Percentiles rank a stretch among this genome's conserved stretches.
Evolutionary conservation across 2,113 vertebrate species (phyloP).

Genomic region (Neolamprologus caudopunctatus): DNA sequence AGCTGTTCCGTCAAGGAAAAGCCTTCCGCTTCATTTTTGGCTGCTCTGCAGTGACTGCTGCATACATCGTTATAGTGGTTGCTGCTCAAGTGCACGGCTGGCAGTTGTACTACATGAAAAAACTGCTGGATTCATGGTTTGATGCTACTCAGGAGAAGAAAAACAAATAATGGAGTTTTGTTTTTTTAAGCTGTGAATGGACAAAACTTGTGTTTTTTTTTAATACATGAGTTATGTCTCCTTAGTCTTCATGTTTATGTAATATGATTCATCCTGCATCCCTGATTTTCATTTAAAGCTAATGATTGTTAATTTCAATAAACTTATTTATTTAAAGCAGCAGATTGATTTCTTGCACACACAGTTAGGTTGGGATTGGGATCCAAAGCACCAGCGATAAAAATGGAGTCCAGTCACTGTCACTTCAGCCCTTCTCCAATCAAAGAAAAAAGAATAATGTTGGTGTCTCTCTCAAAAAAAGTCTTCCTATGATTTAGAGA

Average conservation of each 20-base stretch:
- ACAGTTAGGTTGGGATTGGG: not conserved
- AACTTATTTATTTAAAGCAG: not conserved
- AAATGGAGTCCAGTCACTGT: not conserved
- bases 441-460: not conserved
- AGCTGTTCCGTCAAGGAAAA: constrained; percentile 94
- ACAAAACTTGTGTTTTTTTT: not conserved
- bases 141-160: constrained; percentile 96
- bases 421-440: not conserved
- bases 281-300: not conserved
- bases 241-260: not conserved
- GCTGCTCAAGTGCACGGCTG: constrained; percentile 91
- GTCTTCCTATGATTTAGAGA: not conserved
- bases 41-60: constrained; percentile 86
- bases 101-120: constrained; percentile 98
- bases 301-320: not conserved
- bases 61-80: constrained; percentile 89
- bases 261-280: not conserved
- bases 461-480: not conserved
- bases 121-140: constrained; percentile 96
- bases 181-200: not conserved
- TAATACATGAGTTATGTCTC: not conserved
- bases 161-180: constrained; percentile 60
- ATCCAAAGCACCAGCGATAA: not conserved
- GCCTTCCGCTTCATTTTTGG: constrained; percentile 94
- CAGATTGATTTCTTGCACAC: not conserved